Evolutionary conservation across 1,140 invertebrate species (phyloP), one percentile per base, ranked within the genome.

Genomic region (Pteromalus puparum): DNA sequence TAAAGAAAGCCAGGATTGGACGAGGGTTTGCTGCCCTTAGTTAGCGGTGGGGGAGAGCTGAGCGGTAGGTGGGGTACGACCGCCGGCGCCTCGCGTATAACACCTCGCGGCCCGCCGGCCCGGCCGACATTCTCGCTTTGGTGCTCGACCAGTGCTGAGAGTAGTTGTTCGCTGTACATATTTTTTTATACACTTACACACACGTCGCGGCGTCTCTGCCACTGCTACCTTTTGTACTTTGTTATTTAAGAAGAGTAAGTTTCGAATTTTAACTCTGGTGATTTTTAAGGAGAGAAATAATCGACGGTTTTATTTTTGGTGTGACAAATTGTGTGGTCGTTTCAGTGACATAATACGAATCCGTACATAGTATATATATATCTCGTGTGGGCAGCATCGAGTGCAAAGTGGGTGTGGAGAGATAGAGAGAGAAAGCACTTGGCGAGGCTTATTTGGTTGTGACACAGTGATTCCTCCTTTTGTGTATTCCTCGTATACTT

Each of bases 1-100:
- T 93, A 92, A 94, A 93, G 92, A 93, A 91, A 90, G 89, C 88
- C 89, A 81, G 91, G 90, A 93, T 94, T 94, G 93, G 93, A 87
- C 88, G 91, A 91, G 88, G 89, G 87, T 90, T 88, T 89, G 88
- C 89, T 89, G 87, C 89, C 90, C 89, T 91, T 91, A 91, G 91
- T 92, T 91, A 90, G 88, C 87, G 87, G 87, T 12, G 85, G 77
- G 84, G 90, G 88, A 90, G 90, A 90, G 88, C 72, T 87, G 85
- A 81, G 88, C 34, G 86, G 88, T 90, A 34, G 81, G 79, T n/a
- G 79, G 24, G 42, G 61, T 18, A 88, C 75, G 79, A 75, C 77
- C 87, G 88, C 90, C 89, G 87, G 84, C 85, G 89, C 89, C 82
- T 90, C 82, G 13, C 89, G 88, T 92, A 92, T 92, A 93, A 92